Base-by-base conservation (phyloP, 1,140 invertebrate genomes). In the Ceratina calcarata region DNA sequence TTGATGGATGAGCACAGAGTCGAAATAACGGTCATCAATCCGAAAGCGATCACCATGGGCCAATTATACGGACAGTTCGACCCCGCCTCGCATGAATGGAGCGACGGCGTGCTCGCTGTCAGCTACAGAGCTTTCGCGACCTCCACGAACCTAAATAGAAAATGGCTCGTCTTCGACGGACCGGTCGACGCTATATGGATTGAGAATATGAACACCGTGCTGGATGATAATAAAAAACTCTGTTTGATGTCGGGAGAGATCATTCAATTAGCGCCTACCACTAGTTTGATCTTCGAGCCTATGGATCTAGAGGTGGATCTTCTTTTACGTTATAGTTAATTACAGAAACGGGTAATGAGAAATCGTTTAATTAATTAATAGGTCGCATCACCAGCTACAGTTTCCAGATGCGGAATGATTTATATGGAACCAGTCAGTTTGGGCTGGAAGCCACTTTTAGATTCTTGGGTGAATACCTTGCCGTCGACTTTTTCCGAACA, bases 141-240 rank as follows among this genome's bases (percentile, higher is more conserved):
- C 53, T 98, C 98, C 0, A 94, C 95, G 61, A 96, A 95, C 70
- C 78, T 88, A 18, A 93, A 91, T n/a, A 85, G 98, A 67, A 99
- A 99, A 90, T 99, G 98, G 98, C 91, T 99, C 7, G 94, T 99
- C 72, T 99, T 99, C 92, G 98, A 99, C 92, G 98, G 98, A 0
- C 98, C 98, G 0, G 98, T 99, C 0, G 98, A 99, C 92, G 97
- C 98, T 7, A 96, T 98, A 75, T 99, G 98, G 98, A 99, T 99
- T 86, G 98, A 99, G 91, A 99, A 98, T 90, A 97, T 99, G 95
- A 99, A 99, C 90, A 99, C 98, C 0, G 98, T 99, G 3, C 91
- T 99, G 60, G 98, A 99, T 89, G 98, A 99, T 89, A 99, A 99
- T 90, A 99, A 98, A 92, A 99, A 99, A 87, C 89, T 98, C 3